Evolutionary conservation across 2,797 vertebrate genomes (phyloP), one percentile per base, ranked within the genome.

Genomic region (Tympanoctomys barrerae): DNA sequence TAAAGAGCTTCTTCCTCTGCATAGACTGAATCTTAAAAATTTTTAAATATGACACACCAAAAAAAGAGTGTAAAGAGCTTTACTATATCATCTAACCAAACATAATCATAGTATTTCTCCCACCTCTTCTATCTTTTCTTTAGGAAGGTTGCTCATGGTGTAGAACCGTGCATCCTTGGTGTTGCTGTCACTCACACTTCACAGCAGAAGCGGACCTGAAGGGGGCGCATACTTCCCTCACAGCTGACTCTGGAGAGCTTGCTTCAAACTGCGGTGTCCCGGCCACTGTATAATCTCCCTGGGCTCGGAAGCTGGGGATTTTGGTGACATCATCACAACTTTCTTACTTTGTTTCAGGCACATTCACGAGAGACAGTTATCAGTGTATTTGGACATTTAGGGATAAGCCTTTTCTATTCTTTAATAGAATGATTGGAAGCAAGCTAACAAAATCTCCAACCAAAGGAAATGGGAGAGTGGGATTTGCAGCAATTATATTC

Each of bases 391-490:
- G 83, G 70, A 87, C 46, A 89, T 86, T 86, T 82, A 70, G n/a
- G 21, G 83, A 0, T 90, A 83, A 70, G 28, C 87, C 94, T 94
- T 97, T 0, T 95, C 87, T 92, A 3, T 77, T 90, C 13, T 87
- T 93, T 94, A 95, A 81, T 52, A 61, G 59, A 96, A 82, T 89
- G 59, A 87, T 61, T 46, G 28, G 89, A 88, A 66, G 31, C 7
- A 94, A 90, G 19, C 83, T 82, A 61, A 31, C 14, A 92, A 97
- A 95, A 71, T 77, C 59, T 91, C 49, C 28, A 73, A 85, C 95
- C 24, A 79, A 46, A 86, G 6, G 26, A 13, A 68, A 18, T 33
- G 21, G 39, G 62, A 91, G 6, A 31, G 49, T 80, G 18, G 24
- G 28, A 16, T 59, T 82, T 68, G 26, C 16, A 12, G 54, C 46